These are phyloP conservation scores for Siniperca chuatsi DNA, from an alignment of 2,113 vertebrate species.

Conservation along the genomic window DNA sequence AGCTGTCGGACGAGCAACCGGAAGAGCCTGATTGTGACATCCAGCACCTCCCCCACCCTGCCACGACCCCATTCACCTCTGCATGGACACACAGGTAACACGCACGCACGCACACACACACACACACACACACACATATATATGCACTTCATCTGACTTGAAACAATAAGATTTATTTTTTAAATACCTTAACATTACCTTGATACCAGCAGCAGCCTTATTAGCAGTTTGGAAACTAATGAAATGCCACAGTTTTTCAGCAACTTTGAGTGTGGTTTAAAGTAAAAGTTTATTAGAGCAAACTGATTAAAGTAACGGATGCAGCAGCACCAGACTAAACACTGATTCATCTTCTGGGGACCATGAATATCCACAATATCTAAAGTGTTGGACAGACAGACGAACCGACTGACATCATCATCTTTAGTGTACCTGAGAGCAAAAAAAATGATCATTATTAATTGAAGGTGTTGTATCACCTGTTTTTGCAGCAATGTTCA, in stretches of 20 bases:
- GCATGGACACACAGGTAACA: constrained; percentile 93
- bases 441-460: too few relatives aligned
- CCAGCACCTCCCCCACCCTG: constrained; percentile 97
- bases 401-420: neutral
- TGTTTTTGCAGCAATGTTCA: neutral
- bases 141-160: neutral
- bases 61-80: constrained; percentile 96
- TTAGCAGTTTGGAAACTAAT: neutral
- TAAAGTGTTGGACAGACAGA: neutral
- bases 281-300: too few relatives aligned
- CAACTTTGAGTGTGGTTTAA: neutral
- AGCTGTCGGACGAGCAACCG: constrained; percentile 98
- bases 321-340: neutral
- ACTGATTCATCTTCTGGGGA: neutral
- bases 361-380: neutral
- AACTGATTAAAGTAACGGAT: neutral
- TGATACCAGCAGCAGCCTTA: neutral
- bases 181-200: too few relatives aligned
- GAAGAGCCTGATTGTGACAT: constrained; percentile 98
- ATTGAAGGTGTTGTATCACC: neutral
- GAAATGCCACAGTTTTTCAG: too few relatives aligned
- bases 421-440: neutral
- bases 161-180: neutral
- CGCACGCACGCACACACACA: neutral
- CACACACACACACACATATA: neutral